Evolutionary conservation across 2,888 invertebrate species (phyloP), one percentile per base, ranked within the genome.

Genomic region (Dicyrtoma fusca): DNA sequence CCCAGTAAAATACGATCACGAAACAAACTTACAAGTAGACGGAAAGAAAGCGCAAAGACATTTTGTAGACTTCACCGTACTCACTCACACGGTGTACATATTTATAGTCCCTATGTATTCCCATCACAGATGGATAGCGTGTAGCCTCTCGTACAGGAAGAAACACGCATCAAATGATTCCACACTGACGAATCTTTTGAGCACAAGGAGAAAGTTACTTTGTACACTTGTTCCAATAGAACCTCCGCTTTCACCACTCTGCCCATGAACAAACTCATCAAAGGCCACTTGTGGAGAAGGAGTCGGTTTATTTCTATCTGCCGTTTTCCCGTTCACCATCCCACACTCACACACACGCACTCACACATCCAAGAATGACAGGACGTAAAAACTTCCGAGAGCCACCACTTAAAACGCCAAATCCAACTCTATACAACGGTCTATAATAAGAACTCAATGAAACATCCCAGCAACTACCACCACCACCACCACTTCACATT

Each of bases 201-300:
- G 21, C 21, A 55, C 55, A 21, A 55, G 55, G 55, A 55, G 55
- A 55, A 55, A 55, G 55, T 55, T 55, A 23, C 23, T 55, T 14
- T 49, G 17, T 49, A 49, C n/a, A 6, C n/a, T 49, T 55, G 55
- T 55, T 17, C 8, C 21, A 55, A 17, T 17, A 55, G 55, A 55
- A 23, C 6, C 21, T 49, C 11, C 44, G 34, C 45, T 59, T 68
- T 68, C 68, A 68, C 68, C 66, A 55, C 65, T 51, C 65, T 26
- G 26, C 66, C 42, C 57, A 68, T 59, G 68, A 68, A 68, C 68
- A 68, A 68, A 68, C 68, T 68, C 57, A 68, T 68, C 68, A 68
- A 68, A 59, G 26, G 25, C 68, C 59, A 68, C 68, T 68, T 68
- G 68, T 68, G 57, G 57, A 47, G 19, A 47, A 47, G 25, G 57